phyloP scores from a whole-genome alignment of 2,113 vertebrate species.

The Solea senegalensis region DNA sequence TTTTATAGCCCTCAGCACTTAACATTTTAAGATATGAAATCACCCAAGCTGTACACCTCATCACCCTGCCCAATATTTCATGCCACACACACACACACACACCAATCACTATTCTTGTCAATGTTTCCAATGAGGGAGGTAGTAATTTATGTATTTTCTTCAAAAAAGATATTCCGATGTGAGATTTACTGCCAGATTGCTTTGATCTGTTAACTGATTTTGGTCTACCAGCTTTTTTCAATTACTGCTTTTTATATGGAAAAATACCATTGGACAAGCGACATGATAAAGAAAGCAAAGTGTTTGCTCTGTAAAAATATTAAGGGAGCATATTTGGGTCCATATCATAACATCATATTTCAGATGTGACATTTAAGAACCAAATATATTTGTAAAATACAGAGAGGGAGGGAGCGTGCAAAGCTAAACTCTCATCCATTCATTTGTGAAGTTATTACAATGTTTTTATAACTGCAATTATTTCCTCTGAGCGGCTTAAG shows the following conservation, averaged over 20 bases:
- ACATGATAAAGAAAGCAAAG: too few relatives aligned
- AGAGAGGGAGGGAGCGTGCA: conserved; percentile 10
- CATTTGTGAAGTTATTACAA: conserved; percentile 40
- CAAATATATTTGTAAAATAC: conserved; percentile 34
- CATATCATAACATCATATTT: conserved; percentile 26
- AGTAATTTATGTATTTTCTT: background rate
- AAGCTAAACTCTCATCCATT: conserved; percentile 24
- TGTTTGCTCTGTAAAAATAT: background rate
- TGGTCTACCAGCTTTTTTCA: background rate
- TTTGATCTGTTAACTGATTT: background rate
- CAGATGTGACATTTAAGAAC: conserved; percentile 36
- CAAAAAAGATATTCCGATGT: too few relatives aligned
- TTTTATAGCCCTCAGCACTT: conserved; percentile 42
- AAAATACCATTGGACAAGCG: too few relatives aligned
- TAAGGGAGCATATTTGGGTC: too few relatives aligned
- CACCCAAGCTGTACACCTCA: conserved; percentile 11
- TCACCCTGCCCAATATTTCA: background rate
- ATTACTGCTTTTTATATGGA: background rate
- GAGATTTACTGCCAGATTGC: background rate
- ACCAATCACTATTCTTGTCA: background rate
- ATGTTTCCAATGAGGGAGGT: background rate
- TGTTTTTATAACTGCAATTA: conserved; percentile 44
- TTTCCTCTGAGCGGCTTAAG: conserved; percentile 29
- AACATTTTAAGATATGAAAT: conserved; percentile 38
- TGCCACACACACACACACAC: background rate